Base-by-base conservation (phyloP, 1,140 invertebrate genomes). In the Probaryconus sp. region DNA sequence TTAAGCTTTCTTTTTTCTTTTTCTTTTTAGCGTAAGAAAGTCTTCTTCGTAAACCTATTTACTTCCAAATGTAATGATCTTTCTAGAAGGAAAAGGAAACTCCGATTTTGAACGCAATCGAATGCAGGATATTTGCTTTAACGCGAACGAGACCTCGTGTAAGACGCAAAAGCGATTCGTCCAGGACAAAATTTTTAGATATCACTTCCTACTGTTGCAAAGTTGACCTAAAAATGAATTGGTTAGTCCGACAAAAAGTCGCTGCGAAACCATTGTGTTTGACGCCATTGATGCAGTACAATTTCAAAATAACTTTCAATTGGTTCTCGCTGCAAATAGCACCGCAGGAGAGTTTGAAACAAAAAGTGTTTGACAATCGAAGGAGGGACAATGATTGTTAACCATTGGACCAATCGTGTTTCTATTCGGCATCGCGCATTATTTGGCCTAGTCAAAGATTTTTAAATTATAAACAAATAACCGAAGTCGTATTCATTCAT, bases 91-190 rank as follows among this genome's bases (percentile, higher is more conserved):
- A 85, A 84, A 20, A 42, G 84, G 84, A 86, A 84, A 38, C 53
- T 63, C 30, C 82, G 76, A 81, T 79, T 83, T 79, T 81, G 64
- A 69, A 80, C 77, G 73, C 77, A 64, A 65, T 72, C 33, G 76
- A 18, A 6, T 72, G 68, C 79, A 83, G 83, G 83, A 86, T 82
- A 80, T 83, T 77, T 84, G 84, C 77, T 85, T 82, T 80, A 80
- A 84, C 61, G 31, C 42, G 64, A 56, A 43, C 24, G 38, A 20
- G 18, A 38, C 55, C 21, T 24, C 33, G 18, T 37, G 51, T 45
- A 61, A 74, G 63, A 42, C 45, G 45, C 50, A 48, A 69, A 56
- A 77, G 33, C 51, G 61, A 60, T 17, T 73, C 64, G 71, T 68
- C 67, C 51, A 71, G 17, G 55, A 69, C 65, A 28, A 73, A 72